These are phyloP conservation scores for Sycobia sp. DNA, from an alignment of 1,140 invertebrate species.

Conservation along the genomic window DNA sequence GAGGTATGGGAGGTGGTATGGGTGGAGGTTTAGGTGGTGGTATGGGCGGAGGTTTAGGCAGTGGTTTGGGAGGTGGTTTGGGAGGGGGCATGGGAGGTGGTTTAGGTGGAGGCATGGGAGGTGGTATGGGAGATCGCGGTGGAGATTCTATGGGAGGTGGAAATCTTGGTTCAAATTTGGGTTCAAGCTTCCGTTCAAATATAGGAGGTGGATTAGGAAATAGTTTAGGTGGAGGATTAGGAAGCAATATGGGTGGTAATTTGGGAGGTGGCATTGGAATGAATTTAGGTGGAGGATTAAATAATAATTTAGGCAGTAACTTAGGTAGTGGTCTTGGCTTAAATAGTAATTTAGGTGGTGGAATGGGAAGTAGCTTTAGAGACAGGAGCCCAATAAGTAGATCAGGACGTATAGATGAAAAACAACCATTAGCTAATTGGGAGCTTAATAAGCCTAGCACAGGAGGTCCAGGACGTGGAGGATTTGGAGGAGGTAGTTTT, in stretches of 20 bases:
- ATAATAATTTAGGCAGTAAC: conserved; percentile 29
- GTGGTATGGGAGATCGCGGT: conserved; percentile 14
- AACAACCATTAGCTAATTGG: conserved; percentile 41
- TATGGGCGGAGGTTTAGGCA: conserved; percentile 16
- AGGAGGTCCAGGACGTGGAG: conserved; percentile 10
- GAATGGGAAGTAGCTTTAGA: conserved; percentile 46
- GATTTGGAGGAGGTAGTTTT: conserved; percentile 36
- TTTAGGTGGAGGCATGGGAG: conserved; percentile 28
- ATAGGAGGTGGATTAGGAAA: conserved; percentile 25
- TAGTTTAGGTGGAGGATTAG: conserved; percentile 14
- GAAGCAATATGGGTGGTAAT: conserved; percentile 25
- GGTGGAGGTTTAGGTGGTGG: conserved; percentile 27
- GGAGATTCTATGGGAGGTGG: conserved; percentile 21
- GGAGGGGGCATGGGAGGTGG: conserved; percentile 32
- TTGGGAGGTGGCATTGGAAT: conserved; percentile 26
- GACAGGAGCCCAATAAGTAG: conserved; percentile 56
- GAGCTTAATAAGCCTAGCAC: conserved; percentile 39
- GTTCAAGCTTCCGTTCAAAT: conserved; percentile 13
- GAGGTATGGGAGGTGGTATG: conserved; percentile 33
- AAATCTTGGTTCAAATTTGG: conserved; percentile 26
- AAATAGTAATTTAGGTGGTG: conserved; percentile 27
- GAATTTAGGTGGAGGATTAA: conserved; percentile 29
- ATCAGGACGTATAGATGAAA: conserved; percentile 44
- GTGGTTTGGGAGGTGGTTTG: conserved; percentile 9
- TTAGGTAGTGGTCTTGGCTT: conserved; percentile 7